Evolutionary conservation across 1,140 invertebrate species (phyloP), one percentile per base, ranked within the genome.

Genomic region (Drosophila serrata): DNA sequence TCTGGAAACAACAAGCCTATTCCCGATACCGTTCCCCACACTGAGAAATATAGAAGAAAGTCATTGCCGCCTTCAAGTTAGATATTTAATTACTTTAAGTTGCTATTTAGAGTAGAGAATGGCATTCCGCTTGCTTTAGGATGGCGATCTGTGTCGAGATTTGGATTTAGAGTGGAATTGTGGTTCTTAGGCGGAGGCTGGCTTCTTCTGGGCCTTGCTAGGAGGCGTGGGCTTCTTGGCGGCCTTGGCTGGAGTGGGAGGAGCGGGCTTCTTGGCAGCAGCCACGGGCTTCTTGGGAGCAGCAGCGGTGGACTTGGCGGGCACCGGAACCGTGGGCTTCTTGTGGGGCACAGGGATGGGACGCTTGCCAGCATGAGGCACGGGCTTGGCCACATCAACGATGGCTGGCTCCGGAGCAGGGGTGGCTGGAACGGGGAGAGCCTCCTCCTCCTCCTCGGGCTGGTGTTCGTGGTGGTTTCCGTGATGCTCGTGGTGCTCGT

Each of bases 111-210:
- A 88, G 85, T 84, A 64, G 58, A 77, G 64, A 79, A 90, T 81
- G 85, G 79, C 88, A 85, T 90, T 90, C 85, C 85, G 85, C 85
- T 90, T 90, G 86, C 58, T 75, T 42, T 75, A 39, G 58, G 53
- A 37, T 73, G 42, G 33, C 46, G 57, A 45, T 46, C 22, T 37
- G 29, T 17, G 17, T 39, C 9, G 19, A 17, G 35, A 5, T 19
- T 17, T 13, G n/a, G 31, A 12, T 11, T n/a, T 9, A 8, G 13
- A 24, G 27, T 2, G 48, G 17, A 4, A 19, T n/a, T 17, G 31
- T 3, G 31, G 31, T 6, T 15, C 8, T 57, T 87, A 87, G 60
- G 82, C 80, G 43, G 55, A 27, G 17, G 75, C 24, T 29, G 82
- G 51, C 46, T 90, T 86, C 81, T 90, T 90, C 40, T 75, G 74